These are phyloP conservation scores for Thamnophis sirtalis DNA, from an alignment of 2,113 vertebrate genomes.

Conservation along the genomic window DNA sequence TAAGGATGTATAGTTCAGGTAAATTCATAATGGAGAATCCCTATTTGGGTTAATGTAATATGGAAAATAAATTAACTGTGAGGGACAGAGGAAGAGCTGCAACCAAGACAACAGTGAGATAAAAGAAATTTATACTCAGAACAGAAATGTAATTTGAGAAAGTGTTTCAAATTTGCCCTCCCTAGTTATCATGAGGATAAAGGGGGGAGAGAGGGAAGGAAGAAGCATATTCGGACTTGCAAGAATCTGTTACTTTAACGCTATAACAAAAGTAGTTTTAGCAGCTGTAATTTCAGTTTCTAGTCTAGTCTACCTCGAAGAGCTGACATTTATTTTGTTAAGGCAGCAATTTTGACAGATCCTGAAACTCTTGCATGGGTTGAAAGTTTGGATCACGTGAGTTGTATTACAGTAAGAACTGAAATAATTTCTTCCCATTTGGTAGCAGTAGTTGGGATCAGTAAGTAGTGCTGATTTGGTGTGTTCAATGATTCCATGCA, in stretches of 20 bases:
- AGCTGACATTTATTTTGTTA: neutral
- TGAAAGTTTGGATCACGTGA: neutral
- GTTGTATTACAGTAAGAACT: neutral
- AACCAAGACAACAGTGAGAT: neutral
- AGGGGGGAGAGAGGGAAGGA: neutral
- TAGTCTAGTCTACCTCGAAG: neutral
- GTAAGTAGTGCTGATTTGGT: neutral
- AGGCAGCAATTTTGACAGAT: neutral
- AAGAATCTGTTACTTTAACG: neutral
- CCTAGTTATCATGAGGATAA: neutral
- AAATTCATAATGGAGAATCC: neutral
- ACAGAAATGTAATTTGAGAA: neutral
- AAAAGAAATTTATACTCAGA: neutral
- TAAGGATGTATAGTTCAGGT: neutral
- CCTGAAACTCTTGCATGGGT: neutral
- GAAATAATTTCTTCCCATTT: neutral
- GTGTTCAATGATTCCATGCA: neutral
- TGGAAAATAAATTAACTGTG: neutral
- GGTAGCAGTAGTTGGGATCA: neutral
- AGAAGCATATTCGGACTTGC: neutral
- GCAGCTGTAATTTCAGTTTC: neutral
- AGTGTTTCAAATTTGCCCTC: neutral
- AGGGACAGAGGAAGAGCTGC: neutral
- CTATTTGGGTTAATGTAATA: neutral
- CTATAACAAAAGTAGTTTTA: neutral